These are phyloP conservation scores for Hemicrepidius hirtus DNA, from an alignment of 2,888 invertebrate species.

Conservation along the genomic window DNA sequence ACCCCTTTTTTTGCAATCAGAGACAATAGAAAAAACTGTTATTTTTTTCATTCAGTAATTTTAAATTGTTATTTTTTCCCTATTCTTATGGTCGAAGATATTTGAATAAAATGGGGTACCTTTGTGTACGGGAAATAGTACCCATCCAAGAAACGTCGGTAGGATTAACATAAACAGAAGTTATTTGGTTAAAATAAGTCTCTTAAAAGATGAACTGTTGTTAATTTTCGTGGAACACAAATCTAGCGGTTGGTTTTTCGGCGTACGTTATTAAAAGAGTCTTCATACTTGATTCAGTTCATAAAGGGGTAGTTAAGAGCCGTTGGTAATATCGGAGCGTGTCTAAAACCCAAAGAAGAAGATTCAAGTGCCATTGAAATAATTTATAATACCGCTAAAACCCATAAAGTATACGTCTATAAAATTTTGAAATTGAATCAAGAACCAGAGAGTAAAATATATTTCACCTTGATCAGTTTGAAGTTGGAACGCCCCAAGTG, in stretches of 20 bases:
- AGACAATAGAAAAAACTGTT: background rate
- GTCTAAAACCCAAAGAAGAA: conserved; percentile 30
- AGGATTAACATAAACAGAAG: too few species aligned
- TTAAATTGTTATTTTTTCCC: too few species aligned
- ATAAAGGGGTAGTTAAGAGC: conserved; percentile 36
- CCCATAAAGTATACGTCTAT: conserved; percentile 29
- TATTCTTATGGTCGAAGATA: too few species aligned
- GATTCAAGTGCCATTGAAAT: conserved; percentile 29
- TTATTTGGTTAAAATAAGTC: too few species aligned
- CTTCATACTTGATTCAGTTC: conserved; percentile 8
- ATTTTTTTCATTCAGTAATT: background rate
- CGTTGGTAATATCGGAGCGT: conserved; percentile 33
- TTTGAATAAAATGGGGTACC: too few species aligned
- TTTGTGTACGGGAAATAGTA: too few species aligned
- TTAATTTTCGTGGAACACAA: too few species aligned
- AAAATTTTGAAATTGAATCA: conserved; percentile 18
- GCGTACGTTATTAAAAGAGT: background rate
- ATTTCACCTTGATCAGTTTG: conserved; percentile 30
- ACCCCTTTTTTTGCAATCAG: conserved; percentile 35
- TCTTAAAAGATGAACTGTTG: too few species aligned
- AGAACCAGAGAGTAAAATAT: background rate
- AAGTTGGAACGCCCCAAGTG: conserved; percentile 5
- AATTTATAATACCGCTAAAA: conserved; percentile 25
- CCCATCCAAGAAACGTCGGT: too few species aligned
- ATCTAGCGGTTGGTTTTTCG: background rate